These are phyloP conservation scores for Chinchilla lanigera DNA, from an alignment of 2,113 vertebrate species.

Conservation along the genomic window DNA sequence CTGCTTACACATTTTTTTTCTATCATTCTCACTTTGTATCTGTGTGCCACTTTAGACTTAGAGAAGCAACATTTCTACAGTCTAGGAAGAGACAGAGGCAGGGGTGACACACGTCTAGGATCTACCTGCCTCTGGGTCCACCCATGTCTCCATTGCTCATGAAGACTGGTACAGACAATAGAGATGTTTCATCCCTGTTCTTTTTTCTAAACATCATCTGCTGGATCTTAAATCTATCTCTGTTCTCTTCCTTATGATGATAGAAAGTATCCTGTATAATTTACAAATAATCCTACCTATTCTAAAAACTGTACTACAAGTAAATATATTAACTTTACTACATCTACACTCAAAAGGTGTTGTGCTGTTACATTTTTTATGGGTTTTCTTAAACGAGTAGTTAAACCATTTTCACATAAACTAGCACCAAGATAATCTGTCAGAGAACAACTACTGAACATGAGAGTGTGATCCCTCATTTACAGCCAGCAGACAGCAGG, in stretches of 20 bases:
- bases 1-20: not conserved
- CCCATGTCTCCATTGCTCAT: not conserved
- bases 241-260: not conserved
- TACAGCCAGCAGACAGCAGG: not conserved
- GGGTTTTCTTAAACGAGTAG: not conserved
- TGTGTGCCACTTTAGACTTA: not conserved
- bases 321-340: not conserved
- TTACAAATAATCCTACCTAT: not conserved
- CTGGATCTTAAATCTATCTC: not conserved
- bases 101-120: fast-evolving
- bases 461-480: not conserved
- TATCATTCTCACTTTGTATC: not conserved
- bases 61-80: not conserved
- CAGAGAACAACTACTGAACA: not conserved
- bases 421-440: not conserved
- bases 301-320: not conserved
- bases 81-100: not conserved
- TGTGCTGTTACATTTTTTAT: not conserved
- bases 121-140: not conserved
- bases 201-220: not conserved
- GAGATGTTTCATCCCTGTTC: not conserved
- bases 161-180: not conserved
- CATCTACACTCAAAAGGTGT: not conserved
- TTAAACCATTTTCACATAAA: not conserved
- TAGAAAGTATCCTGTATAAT: not conserved